Conservation (phyloP, 2,888 invertebrate species). For the Pocota personata region DNA sequence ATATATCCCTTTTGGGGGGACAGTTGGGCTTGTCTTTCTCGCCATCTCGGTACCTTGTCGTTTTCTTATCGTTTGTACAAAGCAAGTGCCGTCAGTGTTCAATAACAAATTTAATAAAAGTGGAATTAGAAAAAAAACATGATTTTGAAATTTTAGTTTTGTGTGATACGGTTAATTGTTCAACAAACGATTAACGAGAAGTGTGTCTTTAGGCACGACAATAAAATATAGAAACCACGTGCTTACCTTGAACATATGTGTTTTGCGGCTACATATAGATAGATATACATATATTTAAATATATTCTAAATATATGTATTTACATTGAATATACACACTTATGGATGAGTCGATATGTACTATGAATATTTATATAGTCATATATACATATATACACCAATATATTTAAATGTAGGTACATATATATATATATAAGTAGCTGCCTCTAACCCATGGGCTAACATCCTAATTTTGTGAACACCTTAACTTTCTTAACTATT, state of each 20-base stretch:
- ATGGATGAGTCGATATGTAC: no score
- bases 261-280: not conserved
- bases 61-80: conserved; percentile 29
- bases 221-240: conserved; percentile 61
- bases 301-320: not conserved
- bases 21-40: not conserved
- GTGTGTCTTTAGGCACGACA: conserved; percentile 2
- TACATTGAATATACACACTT: not conserved
- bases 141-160: not conserved
- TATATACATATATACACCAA: no score
- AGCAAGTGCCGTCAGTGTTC: conserved; percentile 46
- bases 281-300: not conserved
- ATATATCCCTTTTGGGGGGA: not conserved
- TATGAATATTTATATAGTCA: no score
- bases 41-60: conserved; percentile 34
- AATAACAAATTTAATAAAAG: not conserved
- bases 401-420: no score
- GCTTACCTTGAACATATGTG: conserved; percentile 54
- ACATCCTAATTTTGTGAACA: no score
- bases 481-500: no score
- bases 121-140: conserved; percentile 9
- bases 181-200: not conserved
- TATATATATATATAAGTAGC: no score
- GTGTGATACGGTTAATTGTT: not conserved
- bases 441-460: no score